phyloP scores from a whole-genome alignment of 1,140 invertebrate genomes.

The Parapsyche elsis region DNA sequence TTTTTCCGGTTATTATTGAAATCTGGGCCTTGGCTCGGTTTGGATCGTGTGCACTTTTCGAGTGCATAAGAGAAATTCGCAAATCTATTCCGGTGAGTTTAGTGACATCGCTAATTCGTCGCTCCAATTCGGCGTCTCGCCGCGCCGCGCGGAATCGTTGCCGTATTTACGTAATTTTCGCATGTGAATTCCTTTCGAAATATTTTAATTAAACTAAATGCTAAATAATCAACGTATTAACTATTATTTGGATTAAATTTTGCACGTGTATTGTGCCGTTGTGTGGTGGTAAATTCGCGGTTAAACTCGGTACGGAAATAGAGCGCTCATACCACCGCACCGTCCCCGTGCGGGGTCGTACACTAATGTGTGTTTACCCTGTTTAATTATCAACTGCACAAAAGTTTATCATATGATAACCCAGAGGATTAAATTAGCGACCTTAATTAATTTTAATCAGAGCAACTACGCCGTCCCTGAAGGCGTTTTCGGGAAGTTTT shows the following conservation, averaged over 20 bases:
- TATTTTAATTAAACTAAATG: no score
- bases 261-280: not conserved
- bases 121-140: no score
- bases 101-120: no score
- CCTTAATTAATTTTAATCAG: conserved; percentile 34
- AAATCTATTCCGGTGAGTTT: no score
- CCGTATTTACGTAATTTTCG: no score
- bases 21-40: not conserved
- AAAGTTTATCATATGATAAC: conserved; percentile 24
- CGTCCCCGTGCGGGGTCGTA: not conserved
- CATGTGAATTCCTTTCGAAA: no score
- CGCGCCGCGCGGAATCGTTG: no score
- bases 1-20: conserved; percentile 19
- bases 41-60: not conserved
- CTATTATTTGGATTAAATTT: no score
- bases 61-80: no score
- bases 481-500: conserved; percentile 13
- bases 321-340: no score
- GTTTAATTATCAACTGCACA: conserved; percentile 22
- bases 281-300: not conserved
- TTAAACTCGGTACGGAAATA: not conserved
- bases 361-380: not conserved
- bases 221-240: no score
- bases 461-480: not conserved
- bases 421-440: conserved; percentile 22